Percentiles rank a stretch among this genome's conserved stretches.
These are phyloP conservation scores for Petromus typicus DNA, from an alignment of 2,113 vertebrate genomes.

Conservation along the genomic window DNA sequence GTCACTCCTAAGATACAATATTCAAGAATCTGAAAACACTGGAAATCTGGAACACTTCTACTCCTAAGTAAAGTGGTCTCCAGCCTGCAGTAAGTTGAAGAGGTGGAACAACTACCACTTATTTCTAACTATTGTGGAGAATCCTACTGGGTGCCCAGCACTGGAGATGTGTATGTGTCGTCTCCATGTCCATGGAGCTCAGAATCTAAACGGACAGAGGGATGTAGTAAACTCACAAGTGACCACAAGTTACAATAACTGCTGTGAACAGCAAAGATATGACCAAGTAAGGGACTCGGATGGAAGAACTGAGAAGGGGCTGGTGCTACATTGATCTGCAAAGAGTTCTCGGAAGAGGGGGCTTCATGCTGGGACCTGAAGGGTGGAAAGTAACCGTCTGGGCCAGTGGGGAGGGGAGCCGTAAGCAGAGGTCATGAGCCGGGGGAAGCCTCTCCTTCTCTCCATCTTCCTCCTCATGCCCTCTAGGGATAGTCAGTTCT, in stretches of 20 bases:
- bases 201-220: background rate
- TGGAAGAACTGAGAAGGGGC: background rate
- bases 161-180: too few species aligned
- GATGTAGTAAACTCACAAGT: background rate
- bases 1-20: background rate
- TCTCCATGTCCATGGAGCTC: background rate
- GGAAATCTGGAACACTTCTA: background rate
- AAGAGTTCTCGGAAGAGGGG: background rate
- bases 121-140: background rate
- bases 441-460: background rate
- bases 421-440: too few species aligned
- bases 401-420: background rate
- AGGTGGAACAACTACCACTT: background rate
- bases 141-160: too few species aligned
- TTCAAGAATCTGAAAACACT: background rate
- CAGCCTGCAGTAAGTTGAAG: background rate
- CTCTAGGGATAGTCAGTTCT: background rate
- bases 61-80: background rate
- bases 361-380: background rate
- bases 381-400: background rate
- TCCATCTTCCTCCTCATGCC: background rate
- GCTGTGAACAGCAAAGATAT: background rate
- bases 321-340: too few species aligned
- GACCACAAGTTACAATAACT: background rate
- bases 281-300: background rate